These are phyloP conservation scores for Stegana nigrithorax DNA, from an alignment of 2,888 invertebrate species.

Conservation along the genomic window DNA sequence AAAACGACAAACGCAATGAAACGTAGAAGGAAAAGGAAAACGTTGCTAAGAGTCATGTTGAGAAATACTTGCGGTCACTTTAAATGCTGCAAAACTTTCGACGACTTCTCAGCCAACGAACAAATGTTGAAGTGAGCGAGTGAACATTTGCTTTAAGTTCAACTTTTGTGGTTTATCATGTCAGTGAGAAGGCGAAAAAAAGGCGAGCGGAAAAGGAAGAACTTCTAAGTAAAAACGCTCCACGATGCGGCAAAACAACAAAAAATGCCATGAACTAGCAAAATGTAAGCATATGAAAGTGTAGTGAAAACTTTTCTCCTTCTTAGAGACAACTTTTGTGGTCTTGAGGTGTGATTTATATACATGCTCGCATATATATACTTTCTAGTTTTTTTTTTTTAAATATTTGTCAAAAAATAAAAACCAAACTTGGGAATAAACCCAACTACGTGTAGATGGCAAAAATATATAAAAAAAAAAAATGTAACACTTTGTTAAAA, in stretches of 20 bases:
- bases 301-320: background rate
- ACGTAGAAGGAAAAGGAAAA: background rate
- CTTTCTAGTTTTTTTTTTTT: no score
- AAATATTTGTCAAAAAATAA: no score
- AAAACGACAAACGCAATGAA: background rate
- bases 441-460: background rate
- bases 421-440: background rate
- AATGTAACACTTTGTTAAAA: background rate
- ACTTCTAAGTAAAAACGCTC: background rate
- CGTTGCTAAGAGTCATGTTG: no score
- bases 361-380: no score
- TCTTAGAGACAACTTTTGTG: background rate
- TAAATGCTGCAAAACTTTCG: background rate
- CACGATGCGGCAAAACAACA: background rate
- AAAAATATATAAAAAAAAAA: background rate
- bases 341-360: conserved; percentile 4
- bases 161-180: background rate
- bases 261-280: background rate
- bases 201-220: no score
- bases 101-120: background rate
- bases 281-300: background rate
- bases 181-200: background rate
- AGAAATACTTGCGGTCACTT: background rate
- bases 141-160: background rate
- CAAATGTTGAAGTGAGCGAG: background rate